phyloP scores from a whole-genome alignment of 2,888 invertebrate species.

The Heliconius charithonia region DNA sequence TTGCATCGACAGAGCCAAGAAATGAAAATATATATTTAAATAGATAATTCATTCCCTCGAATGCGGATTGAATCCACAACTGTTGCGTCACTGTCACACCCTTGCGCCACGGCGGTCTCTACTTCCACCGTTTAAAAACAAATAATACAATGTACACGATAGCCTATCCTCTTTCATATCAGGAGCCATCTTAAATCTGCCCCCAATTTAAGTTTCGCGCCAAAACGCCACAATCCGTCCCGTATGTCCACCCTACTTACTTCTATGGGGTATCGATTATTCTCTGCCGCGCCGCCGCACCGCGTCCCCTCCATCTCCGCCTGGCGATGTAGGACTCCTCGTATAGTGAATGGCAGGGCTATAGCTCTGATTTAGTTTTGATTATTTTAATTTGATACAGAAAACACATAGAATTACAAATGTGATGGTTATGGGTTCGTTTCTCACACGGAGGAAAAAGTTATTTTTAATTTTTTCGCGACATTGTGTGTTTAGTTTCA shows the following conservation, averaged over 20 bases:
- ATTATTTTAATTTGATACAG: not conserved
- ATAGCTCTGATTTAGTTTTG: not conserved
- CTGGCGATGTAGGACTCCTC: conserved; percentile 28
- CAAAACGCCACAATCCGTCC: conserved; percentile 65
- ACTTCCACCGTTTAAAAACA: not conserved
- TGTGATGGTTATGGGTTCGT: no score
- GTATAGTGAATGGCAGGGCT: conserved; percentile 2
- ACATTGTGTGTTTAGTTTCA: no score
- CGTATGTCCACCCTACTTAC: conserved; percentile 76
- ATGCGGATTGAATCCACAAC: no score
- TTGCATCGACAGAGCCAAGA: no score
- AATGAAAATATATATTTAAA: no score
- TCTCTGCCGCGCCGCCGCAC: conserved; percentile 52
- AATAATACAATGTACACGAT: conserved; percentile 4
- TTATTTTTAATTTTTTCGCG: no score
- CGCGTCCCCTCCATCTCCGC: conserved; percentile 54
- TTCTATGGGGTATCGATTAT: conserved; percentile 80
- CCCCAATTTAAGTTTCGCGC: conserved; percentile 55
- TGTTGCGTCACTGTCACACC: no score
- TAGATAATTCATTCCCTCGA: no score
- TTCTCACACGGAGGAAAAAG: no score
- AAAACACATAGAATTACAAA: not conserved
- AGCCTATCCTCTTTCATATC: conserved; percentile 9
- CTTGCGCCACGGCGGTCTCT: no score
- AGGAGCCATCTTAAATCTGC: not conserved